Conservation (phyloP, 2,888 invertebrate species). For the Drosophila neutralis region DNA sequence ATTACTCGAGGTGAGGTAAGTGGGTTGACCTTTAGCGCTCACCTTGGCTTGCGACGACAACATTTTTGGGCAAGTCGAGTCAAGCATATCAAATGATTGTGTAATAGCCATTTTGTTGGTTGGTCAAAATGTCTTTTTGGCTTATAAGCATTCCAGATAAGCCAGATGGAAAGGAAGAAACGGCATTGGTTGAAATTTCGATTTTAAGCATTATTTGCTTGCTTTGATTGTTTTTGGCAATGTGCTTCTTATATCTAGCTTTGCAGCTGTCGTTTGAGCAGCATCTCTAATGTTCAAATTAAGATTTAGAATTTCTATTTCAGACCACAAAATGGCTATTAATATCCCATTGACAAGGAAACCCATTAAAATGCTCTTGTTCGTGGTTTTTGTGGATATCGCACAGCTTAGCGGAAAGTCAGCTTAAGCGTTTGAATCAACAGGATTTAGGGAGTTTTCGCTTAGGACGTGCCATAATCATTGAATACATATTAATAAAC, state of each 20-base stretch:
- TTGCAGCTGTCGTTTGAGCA: background rate
- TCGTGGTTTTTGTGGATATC: background rate
- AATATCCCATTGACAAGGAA: background rate
- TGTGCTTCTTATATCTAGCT: background rate
- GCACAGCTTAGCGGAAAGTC: conserved; percentile 26
- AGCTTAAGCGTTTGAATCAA: conserved; percentile 37
- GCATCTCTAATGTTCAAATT: background rate
- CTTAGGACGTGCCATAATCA: conserved; percentile 27
- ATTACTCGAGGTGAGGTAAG: conserved; percentile 22
- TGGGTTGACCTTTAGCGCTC: conserved; percentile 36
- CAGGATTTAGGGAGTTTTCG: conserved; percentile 28
- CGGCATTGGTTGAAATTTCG: background rate
- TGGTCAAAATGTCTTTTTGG: background rate
- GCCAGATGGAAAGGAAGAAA: background rate
- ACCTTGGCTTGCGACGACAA: background rate
- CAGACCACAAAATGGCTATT: background rate
- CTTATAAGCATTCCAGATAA: background rate
- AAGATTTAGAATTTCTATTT: background rate
- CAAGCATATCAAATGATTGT: conserved; percentile 26
- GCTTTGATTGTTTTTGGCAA: background rate
- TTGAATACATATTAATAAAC: conserved; percentile 55
- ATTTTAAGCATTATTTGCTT: background rate
- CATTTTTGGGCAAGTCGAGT: conserved; percentile 1
- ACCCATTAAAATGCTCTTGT: background rate
- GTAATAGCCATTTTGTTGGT: conserved; percentile 4